A percentile compares a stretch with the other conserved stretches of the same genome.
phyloP scores from a whole-genome alignment of 2,797 vertebrate genomes.

The Balearica regulorum region DNA sequence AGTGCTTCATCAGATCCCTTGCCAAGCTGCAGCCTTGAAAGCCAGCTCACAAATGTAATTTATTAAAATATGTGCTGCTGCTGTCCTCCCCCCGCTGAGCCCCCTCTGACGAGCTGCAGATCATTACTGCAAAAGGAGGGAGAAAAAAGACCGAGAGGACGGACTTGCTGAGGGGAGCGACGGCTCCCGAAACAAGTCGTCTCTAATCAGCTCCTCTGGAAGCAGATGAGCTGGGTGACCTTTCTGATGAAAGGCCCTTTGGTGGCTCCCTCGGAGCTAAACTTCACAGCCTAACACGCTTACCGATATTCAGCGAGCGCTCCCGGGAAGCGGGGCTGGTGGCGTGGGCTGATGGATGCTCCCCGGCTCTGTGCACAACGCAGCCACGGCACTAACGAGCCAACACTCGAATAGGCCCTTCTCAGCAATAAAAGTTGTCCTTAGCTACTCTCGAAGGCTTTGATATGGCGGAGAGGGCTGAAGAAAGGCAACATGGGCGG shows the following conservation, averaged over 20 bases:
- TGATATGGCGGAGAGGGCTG: not conserved
- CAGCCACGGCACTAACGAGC: not conserved
- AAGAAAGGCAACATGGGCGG: not conserved
- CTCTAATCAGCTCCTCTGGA: not conserved
- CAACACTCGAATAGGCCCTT: not conserved
- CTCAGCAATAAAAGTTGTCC: not conserved
- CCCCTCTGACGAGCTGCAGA: not conserved
- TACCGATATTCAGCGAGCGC: not conserved
- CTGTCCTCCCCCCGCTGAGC: accelerated
- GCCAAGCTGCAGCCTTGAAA: not conserved
- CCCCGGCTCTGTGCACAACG: accelerated
- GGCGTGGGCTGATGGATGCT: not conserved
- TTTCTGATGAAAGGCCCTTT: not conserved
- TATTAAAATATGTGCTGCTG: not conserved
- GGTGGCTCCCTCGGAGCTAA: not conserved
- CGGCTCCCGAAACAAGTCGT: accelerated
- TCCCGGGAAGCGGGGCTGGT: accelerated
- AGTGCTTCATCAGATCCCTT: not conserved
- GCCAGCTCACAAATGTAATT: not conserved
- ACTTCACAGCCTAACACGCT: not conserved
- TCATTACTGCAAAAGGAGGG: not conserved
- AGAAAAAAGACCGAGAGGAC: accelerated
- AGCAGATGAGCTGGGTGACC: not conserved
- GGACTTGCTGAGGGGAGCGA: accelerated
- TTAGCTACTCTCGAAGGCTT: not conserved